phyloP scores from a whole-genome alignment of 2,797 vertebrate species.

The Notamacropus eugenii region DNA sequence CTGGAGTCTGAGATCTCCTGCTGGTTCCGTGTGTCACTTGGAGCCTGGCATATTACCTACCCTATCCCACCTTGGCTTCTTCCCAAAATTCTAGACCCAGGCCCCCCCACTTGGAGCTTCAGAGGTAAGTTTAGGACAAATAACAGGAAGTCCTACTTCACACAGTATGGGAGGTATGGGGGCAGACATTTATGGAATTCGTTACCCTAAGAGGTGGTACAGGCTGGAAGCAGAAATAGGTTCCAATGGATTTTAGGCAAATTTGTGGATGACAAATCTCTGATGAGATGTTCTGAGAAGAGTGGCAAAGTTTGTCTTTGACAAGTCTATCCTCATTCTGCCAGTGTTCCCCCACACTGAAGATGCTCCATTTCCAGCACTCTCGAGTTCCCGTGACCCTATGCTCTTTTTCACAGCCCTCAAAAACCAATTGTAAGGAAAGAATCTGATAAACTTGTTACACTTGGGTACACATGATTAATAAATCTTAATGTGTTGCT shows the following conservation, averaged over 20 bases:
- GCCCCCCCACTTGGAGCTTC: neutral
- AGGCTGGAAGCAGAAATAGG: slow-evolving; percentile 43
- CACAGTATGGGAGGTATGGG: neutral
- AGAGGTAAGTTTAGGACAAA: slow-evolving; percentile 45
- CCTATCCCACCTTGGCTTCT: neutral
- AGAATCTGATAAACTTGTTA: slow-evolving; percentile 32
- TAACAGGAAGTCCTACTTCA: slow-evolving; percentile 55
- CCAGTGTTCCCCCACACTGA: neutral
- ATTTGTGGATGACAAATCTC: neutral
- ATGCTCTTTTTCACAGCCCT: neutral
- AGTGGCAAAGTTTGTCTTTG: neutral
- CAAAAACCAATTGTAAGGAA: neutral
- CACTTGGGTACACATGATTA: slow-evolving; percentile 32
- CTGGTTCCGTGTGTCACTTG: neutral
- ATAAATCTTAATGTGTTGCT: neutral
- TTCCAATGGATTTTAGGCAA: slow-evolving; percentile 19
- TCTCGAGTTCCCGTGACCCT: neutral
- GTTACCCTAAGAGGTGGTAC: slow-evolving; percentile 32
- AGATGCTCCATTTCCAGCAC: neutral
- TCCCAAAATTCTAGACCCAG: slow-evolving; percentile 9
- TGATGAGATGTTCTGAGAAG: slow-evolving; percentile 7
- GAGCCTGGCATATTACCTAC: neutral
- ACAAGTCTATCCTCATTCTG: slow-evolving; percentile 1
- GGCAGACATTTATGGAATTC: slow-evolving; percentile 31
- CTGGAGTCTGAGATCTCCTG: slow-evolving; percentile 7